Percentiles rank a stretch among this genome's conserved stretches.
These are phyloP conservation scores for Tetragonisca angustula DNA, from an alignment of 2,888 invertebrate species.

Conservation along the genomic window DNA sequence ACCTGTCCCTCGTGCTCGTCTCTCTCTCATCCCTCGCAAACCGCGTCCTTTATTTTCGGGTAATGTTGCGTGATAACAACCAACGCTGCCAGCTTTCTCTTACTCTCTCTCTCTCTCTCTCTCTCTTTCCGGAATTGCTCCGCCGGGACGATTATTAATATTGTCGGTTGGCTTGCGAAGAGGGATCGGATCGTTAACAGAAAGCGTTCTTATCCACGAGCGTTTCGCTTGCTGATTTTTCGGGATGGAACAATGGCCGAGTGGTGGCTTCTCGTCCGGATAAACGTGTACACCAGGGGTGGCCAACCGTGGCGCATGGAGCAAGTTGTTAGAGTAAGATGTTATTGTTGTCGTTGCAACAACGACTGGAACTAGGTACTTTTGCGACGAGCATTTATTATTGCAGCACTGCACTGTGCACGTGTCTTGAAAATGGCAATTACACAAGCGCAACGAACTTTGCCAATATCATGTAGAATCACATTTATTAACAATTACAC, in stretches of 20 bases:
- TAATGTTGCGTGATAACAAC: constrained; percentile 79
- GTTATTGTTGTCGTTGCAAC: too few species aligned
- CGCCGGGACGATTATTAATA: constrained; percentile 71
- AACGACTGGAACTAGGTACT: too few species aligned
- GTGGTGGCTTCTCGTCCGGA: not conserved
- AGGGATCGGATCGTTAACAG: constrained; percentile 57
- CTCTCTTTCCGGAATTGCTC: constrained; percentile 57
- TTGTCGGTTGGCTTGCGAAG: constrained; percentile 34
- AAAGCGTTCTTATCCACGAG: constrained; percentile 3
- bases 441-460: too few species aligned
- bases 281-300: not conserved
- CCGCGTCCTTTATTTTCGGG: constrained; percentile 75
- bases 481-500: too few species aligned
- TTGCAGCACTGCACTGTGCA: too few species aligned
- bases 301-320: too few species aligned
- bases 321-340: too few species aligned
- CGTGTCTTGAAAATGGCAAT: too few species aligned
- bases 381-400: too few species aligned
- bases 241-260: not conserved
- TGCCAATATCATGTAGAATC: too few species aligned
- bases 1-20: constrained; percentile 32
- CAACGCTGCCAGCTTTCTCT: constrained; percentile 53
- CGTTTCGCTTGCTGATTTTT: constrained; percentile 28
- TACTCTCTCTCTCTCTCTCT: not conserved
- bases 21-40: constrained; percentile 32